A percentile compares a stretch with the other conserved stretches of the same genome.
phyloP scores from a whole-genome alignment of 2,888 invertebrate genomes.

The Heliconius sara region DNA sequence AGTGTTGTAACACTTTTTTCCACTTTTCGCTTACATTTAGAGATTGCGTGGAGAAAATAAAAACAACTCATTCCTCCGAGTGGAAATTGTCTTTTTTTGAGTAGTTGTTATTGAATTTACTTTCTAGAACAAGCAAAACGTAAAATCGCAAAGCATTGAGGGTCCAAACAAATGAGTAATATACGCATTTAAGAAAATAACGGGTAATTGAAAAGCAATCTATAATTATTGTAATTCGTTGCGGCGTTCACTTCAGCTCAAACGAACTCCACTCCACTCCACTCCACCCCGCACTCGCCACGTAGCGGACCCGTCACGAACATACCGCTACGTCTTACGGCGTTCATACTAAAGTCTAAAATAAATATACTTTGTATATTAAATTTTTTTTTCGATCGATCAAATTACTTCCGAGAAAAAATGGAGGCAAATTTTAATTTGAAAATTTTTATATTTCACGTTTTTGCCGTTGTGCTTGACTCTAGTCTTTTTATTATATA shows the following conservation, averaged over 20 bases:
- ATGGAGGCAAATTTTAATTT: constrained; percentile 40
- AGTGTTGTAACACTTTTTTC: too few relatives aligned
- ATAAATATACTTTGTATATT: background rate
- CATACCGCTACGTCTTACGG: background rate
- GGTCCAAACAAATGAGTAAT: background rate
- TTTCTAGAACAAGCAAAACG: background rate
- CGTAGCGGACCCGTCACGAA: background rate
- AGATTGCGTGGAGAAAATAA: too few relatives aligned
- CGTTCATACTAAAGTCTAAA: background rate
- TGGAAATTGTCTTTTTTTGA: too few relatives aligned
- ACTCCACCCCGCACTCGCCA: background rate
- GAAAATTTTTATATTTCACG: background rate
- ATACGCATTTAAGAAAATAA: constrained; percentile 6
- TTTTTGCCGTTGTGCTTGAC: background rate
- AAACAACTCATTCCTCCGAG: too few relatives aligned
- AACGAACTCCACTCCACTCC: background rate
- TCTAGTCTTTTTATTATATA: background rate
- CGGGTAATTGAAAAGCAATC: constrained; percentile 17
- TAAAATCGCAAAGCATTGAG: background rate
- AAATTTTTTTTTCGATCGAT: constrained; percentile 2
- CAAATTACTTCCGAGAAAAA: constrained; percentile 63
- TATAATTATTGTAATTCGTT: constrained; percentile 26
- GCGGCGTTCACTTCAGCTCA: constrained; percentile 19
- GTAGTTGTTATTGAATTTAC: background rate
- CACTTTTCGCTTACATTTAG: too few relatives aligned